Evolutionary conservation across 2,888 invertebrate genomes (phyloP).

Genomic region (Poecilobothrus nobilitatus): DNA sequence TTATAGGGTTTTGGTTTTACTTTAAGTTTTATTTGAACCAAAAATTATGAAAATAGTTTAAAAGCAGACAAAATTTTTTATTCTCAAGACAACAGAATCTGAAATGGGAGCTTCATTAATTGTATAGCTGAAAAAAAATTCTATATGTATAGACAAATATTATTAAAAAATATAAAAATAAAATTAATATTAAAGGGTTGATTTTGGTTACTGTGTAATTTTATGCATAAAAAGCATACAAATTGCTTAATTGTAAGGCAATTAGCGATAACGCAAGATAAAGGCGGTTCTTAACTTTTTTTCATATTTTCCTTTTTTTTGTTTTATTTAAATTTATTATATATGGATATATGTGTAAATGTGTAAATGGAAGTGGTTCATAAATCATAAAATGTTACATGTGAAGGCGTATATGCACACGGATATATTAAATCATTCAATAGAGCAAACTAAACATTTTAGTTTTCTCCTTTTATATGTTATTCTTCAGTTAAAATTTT

Average conservation of each 20-base stretch:
- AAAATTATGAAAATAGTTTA: no score
- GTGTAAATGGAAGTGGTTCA: no score
- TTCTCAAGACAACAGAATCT: neutral
- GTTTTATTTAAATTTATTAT: neutral
- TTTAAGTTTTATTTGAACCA: neutral
- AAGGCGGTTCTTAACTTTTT: neutral
- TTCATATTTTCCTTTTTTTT: neutral
- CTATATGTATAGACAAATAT: neutral
- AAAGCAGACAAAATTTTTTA: no score
- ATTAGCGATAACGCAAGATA: slow-evolving; percentile 1
- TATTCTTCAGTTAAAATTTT: no score
- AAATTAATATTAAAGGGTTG: neutral
- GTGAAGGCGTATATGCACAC: no score
- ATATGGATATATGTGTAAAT: neutral
- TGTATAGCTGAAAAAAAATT: neutral
- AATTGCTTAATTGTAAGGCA: slow-evolving; percentile 4
- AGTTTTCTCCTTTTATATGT: neutral
- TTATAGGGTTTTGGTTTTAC: neutral
- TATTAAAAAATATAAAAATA: no score
- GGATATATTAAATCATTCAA: neutral
- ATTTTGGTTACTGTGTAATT: slow-evolving; percentile 3
- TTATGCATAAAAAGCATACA: slow-evolving; percentile 4
- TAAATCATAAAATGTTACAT: no score
- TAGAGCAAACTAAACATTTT: neutral
- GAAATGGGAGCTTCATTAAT: neutral